Conservation (phyloP, 2,797 vertebrate genomes). For the Myoxocephalus aenaeus region DNA sequence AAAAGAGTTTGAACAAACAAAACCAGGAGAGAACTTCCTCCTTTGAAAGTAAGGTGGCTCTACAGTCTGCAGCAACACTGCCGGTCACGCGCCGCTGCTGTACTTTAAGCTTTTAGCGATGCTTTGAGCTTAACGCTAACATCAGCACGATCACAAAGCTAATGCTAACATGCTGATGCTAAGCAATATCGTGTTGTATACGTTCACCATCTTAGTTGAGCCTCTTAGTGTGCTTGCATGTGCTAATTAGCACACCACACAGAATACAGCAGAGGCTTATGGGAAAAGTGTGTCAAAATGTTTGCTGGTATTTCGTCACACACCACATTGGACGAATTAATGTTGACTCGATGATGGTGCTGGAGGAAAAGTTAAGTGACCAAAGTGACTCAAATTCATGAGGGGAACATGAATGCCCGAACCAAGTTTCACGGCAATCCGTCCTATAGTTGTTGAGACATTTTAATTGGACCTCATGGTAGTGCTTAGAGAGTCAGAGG, state of each 20-base stretch:
- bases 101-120: background rate
- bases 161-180: background rate
- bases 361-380: background rate
- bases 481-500: background rate
- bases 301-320: background rate
- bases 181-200: background rate
- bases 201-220: background rate
- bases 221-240: background rate
- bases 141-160: background rate
- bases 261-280: background rate
- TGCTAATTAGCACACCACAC: background rate
- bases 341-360: background rate
- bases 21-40: background rate
- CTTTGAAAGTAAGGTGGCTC: conserved; percentile 3
- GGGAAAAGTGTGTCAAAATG: background rate
- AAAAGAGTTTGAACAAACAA: conserved; percentile 9
- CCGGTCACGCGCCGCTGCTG: background rate
- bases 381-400: background rate
- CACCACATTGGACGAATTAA: background rate
- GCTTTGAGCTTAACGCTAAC: background rate
- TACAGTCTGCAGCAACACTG: background rate
- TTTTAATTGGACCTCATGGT: background rate
- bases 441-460: background rate
- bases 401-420: background rate
- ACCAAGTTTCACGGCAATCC: background rate